Conservation (phyloP, 2,888 invertebrate genomes). For the Brachynemurus nebulosus region DNA sequence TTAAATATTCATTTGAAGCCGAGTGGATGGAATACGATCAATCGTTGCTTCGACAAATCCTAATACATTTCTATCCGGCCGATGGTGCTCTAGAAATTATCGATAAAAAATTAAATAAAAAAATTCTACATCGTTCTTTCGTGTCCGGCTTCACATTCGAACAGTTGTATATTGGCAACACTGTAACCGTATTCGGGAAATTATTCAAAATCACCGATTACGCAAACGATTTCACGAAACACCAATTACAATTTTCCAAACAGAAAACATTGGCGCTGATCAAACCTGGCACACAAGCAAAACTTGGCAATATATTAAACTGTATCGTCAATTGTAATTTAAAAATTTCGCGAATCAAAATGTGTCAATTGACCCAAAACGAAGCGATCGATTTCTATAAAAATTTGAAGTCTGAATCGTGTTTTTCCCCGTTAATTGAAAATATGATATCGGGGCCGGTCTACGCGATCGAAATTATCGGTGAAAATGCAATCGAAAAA, state of each 20-base stretch:
- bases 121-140: constrained; percentile 46
- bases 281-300: constrained; percentile 54
- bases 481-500: constrained; percentile 46
- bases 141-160: constrained; percentile 48
- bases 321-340: constrained; percentile 46
- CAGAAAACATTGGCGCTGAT: constrained; percentile 64
- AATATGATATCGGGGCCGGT: constrained; percentile 53
- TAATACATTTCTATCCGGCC: constrained; percentile 58
- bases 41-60: constrained; percentile 56
- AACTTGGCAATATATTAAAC: constrained; percentile 61
- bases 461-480: constrained; percentile 59
- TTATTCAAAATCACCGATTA: constrained; percentile 59
- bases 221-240: constrained; percentile 53
- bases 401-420: constrained; percentile 39
- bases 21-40: constrained; percentile 83
- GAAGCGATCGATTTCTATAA: constrained; percentile 51
- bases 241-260: constrained; percentile 44
- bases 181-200: constrained; percentile 57
- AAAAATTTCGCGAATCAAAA: constrained; percentile 53
- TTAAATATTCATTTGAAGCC: constrained; percentile 49
- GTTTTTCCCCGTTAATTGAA: constrained; percentile 49
- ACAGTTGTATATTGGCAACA: constrained; percentile 61
- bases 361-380: constrained; percentile 49
- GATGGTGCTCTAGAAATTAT: constrained; percentile 68
- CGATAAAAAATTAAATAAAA: constrained; percentile 26